A percentile compares a stretch with the other conserved stretches of the same genome.
These are phyloP conservation scores for Lepidurus apus DNA, from an alignment of 1,140 invertebrate species.

Conservation along the genomic window DNA sequence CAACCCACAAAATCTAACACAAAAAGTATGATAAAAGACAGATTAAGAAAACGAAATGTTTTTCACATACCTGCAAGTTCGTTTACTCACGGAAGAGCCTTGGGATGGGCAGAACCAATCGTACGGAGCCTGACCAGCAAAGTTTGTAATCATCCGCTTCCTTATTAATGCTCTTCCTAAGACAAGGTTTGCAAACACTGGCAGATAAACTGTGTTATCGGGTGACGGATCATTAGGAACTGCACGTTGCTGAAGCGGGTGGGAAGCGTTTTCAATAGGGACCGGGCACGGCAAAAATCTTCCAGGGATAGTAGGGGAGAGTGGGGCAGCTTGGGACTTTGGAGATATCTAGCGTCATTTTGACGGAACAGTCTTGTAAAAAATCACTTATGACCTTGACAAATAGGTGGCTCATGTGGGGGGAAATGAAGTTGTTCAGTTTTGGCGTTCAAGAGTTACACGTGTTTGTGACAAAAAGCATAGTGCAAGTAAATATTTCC, in stretches of 20 bases:
- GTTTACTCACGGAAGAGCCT: too few relatives aligned
- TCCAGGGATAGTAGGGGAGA: conserved; percentile 12
- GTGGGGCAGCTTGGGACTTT: neutral
- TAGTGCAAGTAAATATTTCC: neutral
- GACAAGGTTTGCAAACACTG: too few relatives aligned
- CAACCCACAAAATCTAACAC: too few relatives aligned
- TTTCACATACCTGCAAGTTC: too few relatives aligned
- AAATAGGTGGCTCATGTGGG: neutral
- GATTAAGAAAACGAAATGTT: too few relatives aligned
- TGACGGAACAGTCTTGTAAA: neutral
- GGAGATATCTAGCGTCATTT: neutral
- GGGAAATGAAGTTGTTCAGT: neutral
- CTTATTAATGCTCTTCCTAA: too few relatives aligned
- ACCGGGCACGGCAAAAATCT: conserved; percentile 22
- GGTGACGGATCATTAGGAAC: too few relatives aligned
- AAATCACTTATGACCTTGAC: neutral
- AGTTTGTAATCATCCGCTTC: too few relatives aligned
- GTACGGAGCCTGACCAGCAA: too few relatives aligned
- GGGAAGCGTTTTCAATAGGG: neutral
- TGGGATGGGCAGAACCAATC: too few relatives aligned
- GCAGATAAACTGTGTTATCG: too few relatives aligned
- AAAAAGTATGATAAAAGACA: too few relatives aligned
- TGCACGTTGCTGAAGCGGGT: neutral
- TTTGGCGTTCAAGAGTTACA: neutral
- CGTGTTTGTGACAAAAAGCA: neutral